Conservation (phyloP, 2,113 vertebrate genomes). For the Neotoma lepida region DNA sequence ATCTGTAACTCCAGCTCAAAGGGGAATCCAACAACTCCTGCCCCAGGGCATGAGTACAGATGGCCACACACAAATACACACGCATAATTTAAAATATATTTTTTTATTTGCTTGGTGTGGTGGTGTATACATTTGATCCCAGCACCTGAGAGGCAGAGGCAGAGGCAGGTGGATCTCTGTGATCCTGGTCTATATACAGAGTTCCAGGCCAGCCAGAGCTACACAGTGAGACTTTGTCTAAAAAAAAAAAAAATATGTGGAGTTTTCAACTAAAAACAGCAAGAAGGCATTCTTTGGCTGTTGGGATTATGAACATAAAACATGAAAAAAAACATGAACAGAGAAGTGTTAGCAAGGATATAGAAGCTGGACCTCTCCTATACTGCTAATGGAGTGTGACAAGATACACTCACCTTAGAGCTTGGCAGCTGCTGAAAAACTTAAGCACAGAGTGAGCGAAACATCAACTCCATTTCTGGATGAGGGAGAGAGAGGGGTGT, state of each 20-base stretch:
- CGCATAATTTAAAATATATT: background rate
- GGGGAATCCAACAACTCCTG: background rate
- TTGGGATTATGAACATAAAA: background rate
- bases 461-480: background rate
- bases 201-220: background rate
- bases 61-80: background rate
- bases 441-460: background rate
- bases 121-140: too few relatives aligned
- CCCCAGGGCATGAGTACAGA: background rate
- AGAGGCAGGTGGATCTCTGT: background rate
- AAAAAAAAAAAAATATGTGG: background rate
- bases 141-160: background rate
- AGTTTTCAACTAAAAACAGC: background rate
- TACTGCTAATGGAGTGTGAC: background rate
- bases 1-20: background rate
- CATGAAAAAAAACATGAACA: background rate
- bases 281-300: background rate
- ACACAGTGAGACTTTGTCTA: background rate
- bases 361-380: background rate
- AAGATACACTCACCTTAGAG: too few relatives aligned
- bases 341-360: background rate
- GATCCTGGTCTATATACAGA: background rate
- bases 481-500: background rate
- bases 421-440: background rate
- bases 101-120: background rate